These are phyloP conservation scores for Conchocele bisecta DNA, from an alignment of 2,888 invertebrate genomes.

Conservation along the genomic window DNA sequence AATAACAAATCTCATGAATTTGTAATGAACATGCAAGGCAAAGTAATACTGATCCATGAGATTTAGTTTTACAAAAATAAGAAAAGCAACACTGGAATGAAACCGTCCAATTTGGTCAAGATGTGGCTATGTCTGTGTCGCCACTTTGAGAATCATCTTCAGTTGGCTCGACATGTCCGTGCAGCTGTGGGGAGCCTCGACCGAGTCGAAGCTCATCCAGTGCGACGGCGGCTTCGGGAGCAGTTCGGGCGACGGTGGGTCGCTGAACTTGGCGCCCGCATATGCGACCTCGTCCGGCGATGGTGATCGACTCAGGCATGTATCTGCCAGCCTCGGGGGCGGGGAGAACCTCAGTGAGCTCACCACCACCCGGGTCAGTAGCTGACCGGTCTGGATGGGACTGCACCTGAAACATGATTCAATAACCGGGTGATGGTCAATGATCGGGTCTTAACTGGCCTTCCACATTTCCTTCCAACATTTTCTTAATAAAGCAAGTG, in stretches of 20 bases:
- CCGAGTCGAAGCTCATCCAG: slow-evolving; percentile 85
- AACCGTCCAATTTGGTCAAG: no score
- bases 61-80: slow-evolving; percentile 53
- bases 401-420: slow-evolving; percentile 14
- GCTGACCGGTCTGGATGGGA: slow-evolving; percentile 17
- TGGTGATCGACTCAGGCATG: slow-evolving; percentile 42
- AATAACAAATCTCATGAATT: slow-evolving; percentile 60
- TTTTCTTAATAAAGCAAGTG: no score
- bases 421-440: slow-evolving; percentile 2
- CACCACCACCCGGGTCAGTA: slow-evolving; percentile 5
- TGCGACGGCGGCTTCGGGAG: slow-evolving; percentile 91
- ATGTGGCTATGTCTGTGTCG: slow-evolving; percentile 62
- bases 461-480: no score
- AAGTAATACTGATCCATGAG: slow-evolving; percentile 62
- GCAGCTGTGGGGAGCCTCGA: slow-evolving; percentile 48
- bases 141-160: slow-evolving; percentile 80
- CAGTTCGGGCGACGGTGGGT: slow-evolving; percentile 90
- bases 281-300: slow-evolving; percentile 70
- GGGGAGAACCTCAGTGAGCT: slow-evolving; percentile 36
- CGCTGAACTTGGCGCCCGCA: slow-evolving; percentile 92
- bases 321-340: slow-evolving; percentile 32
- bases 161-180: slow-evolving; percentile 78
- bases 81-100: slow-evolving; percentile 59
- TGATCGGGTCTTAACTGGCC: slow-evolving; percentile 22
- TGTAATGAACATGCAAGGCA: slow-evolving; percentile 51